phyloP scores from a whole-genome alignment of 1,140 invertebrate genomes.

The Scaptodrosophila lebanonensis region DNA sequence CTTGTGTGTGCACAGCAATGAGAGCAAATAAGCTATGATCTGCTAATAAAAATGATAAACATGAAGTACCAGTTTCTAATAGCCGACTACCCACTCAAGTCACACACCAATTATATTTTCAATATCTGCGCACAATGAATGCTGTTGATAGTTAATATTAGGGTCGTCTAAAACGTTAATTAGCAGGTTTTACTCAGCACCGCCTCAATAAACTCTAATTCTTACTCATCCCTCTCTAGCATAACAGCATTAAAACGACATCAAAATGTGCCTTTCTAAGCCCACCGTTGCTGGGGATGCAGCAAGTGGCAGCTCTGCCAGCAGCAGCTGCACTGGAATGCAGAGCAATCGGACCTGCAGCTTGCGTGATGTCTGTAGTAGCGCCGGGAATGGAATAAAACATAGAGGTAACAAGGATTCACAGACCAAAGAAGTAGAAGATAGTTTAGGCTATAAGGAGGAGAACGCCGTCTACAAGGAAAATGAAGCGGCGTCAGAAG shows the following conservation, averaged over 20 bases:
- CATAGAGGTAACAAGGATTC: slow-evolving; percentile 35
- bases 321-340: neutral
- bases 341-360: slow-evolving; percentile 36
- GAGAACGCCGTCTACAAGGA: slow-evolving; percentile 72
- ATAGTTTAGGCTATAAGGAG: slow-evolving; percentile 62
- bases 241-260: slow-evolving; percentile 4
- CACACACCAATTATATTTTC: slow-evolving; percentile 42
- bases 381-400: slow-evolving; percentile 19
- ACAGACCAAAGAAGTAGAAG: slow-evolving; percentile 37
- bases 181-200: slow-evolving; percentile 39
- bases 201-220: neutral
- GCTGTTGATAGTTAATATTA: slow-evolving; percentile 27
- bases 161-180: slow-evolving; percentile 39
- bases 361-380: slow-evolving; percentile 25
- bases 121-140: slow-evolving; percentile 8
- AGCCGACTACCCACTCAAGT: slow-evolving; percentile 1
- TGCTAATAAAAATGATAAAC: slow-evolving; percentile 38
- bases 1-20: neutral
- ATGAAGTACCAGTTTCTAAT: neutral
- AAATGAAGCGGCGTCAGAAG: neutral
- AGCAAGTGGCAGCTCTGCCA: slow-evolving; percentile 12
- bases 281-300: slow-evolving; percentile 40
- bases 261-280: slow-evolving; percentile 69
- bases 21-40: neutral
- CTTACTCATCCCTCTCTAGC: neutral